Percentiles rank a stretch among this genome's conserved stretches.
These are phyloP conservation scores for Atethmia centrago DNA, from an alignment of 2,888 invertebrate species.

Conservation along the genomic window DNA sequence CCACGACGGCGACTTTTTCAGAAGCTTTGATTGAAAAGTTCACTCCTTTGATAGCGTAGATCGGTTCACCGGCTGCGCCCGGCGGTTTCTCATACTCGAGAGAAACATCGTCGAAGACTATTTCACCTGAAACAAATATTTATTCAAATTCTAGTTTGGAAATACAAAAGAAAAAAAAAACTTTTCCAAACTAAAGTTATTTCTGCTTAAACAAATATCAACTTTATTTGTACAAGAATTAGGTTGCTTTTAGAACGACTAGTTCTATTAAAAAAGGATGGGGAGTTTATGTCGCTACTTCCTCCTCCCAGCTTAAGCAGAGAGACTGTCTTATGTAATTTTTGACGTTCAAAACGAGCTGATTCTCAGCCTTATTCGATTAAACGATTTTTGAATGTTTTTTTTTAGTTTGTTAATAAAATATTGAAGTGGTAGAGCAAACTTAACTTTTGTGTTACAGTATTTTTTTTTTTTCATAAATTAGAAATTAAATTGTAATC, in stretches of 20 bases:
- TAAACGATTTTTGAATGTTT: no score
- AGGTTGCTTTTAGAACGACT: background rate
- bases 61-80: constrained; percentile 85
- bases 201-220: background rate
- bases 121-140: constrained; percentile 77
- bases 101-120: constrained; percentile 84
- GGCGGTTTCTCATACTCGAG: constrained; percentile 85
- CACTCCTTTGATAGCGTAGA: constrained; percentile 83
- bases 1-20: constrained; percentile 94
- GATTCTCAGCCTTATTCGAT: no score
- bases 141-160: background rate
- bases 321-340: no score
- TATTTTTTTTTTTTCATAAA: no score
- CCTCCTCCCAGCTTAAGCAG: no score
- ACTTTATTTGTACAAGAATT: background rate
- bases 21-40: constrained; percentile 89
- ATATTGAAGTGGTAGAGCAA: no score
- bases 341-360: no score
- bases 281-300: no score
- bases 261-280: background rate
- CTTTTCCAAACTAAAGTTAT: background rate
- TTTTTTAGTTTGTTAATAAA: no score
- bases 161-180: no score
- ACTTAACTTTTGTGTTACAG: no score
- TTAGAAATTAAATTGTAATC: no score